Evolutionary conservation across 2,888 invertebrate genomes (phyloP).

Genomic region (Brachyptera putata): DNA sequence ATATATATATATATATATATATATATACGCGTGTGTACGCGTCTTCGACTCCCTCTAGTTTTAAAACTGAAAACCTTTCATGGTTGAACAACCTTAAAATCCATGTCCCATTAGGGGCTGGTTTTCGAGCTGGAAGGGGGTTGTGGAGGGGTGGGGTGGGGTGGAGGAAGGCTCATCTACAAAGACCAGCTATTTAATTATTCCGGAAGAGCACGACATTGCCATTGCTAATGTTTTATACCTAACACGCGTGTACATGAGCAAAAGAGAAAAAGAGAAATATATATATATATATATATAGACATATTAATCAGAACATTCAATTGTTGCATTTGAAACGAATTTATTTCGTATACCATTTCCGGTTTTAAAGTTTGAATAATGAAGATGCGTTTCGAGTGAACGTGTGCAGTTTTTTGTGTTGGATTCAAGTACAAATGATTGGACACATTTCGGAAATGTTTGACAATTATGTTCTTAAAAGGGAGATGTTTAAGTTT

Average conservation of each 20-base stretch:
- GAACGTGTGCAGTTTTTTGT: not conserved
- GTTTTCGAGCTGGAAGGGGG: too few relatives aligned
- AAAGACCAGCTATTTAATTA: constrained; percentile 19
- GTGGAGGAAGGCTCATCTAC: not conserved
- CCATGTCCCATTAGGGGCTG: constrained; percentile 16
- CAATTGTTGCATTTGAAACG: constrained; percentile 8
- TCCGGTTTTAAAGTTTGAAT: constrained; percentile 19
- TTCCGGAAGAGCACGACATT: constrained; percentile 18
- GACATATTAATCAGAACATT: not conserved
- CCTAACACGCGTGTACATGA: constrained; percentile 7
- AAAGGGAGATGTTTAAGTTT: not conserved
- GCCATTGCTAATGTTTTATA: constrained; percentile 13
- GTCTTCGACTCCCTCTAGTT: not conserved
- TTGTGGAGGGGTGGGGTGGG: not conserved
- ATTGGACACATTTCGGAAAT: constrained; percentile 15
- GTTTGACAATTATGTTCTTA: constrained; percentile 11
- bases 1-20: too few relatives aligned
- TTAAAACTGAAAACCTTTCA: not conserved
- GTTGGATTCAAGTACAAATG: not conserved
- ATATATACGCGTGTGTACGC: too few relatives aligned
- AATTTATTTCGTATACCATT: constrained; percentile 11
- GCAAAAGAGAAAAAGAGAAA: too few relatives aligned
- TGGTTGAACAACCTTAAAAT: not conserved
- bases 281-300: too few relatives aligned
- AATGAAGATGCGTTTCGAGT: constrained; percentile 13